These are phyloP conservation scores for Tilapia sparmanii DNA, from an alignment of 2,113 vertebrate genomes.

Conservation along the genomic window DNA sequence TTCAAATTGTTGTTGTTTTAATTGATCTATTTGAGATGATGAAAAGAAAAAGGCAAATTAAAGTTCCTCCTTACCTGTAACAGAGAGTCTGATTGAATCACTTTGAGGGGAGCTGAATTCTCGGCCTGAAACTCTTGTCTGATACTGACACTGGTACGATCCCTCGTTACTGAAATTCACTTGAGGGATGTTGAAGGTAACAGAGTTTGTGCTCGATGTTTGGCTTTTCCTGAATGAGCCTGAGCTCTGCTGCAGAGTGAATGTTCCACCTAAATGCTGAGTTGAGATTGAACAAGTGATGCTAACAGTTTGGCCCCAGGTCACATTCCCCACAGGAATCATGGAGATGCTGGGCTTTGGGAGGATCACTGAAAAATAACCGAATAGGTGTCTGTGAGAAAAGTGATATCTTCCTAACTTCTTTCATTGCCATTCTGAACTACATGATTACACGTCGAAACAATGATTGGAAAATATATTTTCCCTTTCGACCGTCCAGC, in stretches of 20 bases:
- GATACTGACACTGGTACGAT: neutral
- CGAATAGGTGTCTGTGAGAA: too few relatives aligned
- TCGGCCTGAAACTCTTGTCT: rapidly evolving
- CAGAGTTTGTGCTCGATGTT: rapidly evolving
- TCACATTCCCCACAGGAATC: neutral
- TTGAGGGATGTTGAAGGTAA: rapidly evolving
- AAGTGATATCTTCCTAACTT: too few relatives aligned
- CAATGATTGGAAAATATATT: too few relatives aligned
- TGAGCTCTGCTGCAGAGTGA: too few relatives aligned
- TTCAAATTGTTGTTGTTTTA: too few relatives aligned
- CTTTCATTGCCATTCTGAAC: too few relatives aligned
- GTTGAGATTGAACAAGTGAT: neutral
- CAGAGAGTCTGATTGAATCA: neutral
- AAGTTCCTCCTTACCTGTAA: neutral
- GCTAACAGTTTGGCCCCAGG: rapidly evolving
- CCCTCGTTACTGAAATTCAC: neutral
- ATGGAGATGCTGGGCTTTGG: neutral
- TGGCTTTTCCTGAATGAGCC: too few relatives aligned
- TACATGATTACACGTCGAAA: too few relatives aligned
- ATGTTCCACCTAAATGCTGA: neutral
- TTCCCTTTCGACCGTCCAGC: too few relatives aligned
- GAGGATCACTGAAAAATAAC: too few relatives aligned
- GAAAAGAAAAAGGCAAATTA: too few relatives aligned
- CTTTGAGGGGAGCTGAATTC: neutral
- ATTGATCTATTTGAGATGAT: too few relatives aligned